These are phyloP conservation scores for Hippocampus mohnikei DNA, from an alignment of 2,113 vertebrate genomes.

Conservation along the genomic window DNA sequence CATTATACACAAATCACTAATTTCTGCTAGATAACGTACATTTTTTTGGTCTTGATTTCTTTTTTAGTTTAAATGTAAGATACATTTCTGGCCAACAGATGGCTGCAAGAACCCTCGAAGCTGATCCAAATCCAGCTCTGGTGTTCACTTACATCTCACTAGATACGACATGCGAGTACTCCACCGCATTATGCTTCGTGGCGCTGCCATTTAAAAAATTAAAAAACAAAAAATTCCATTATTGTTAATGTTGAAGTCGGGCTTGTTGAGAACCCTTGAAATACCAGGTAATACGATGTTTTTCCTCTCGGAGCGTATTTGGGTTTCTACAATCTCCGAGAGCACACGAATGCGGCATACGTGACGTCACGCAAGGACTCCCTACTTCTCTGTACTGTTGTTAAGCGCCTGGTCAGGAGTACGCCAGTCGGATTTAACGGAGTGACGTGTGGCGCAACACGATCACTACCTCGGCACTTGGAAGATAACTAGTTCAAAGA, in stretches of 20 bases:
- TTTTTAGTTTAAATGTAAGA: neutral
- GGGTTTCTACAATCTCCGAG: neutral
- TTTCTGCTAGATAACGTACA: neutral
- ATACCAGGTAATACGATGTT: neutral
- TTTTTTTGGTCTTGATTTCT: neutral
- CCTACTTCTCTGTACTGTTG: slow-evolving; percentile 22
- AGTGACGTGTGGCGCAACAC: slow-evolving; percentile 9
- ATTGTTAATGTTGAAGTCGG: no score
- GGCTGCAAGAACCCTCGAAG: slow-evolving; percentile 19
- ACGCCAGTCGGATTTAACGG: slow-evolving; percentile 17
- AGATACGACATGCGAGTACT: accelerated
- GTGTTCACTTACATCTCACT: slow-evolving; percentile 16
- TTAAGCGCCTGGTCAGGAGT: slow-evolving; percentile 36
- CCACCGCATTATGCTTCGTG: accelerated
- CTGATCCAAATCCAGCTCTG: slow-evolving; percentile 10
- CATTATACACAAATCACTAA: neutral
- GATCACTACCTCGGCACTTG: neutral
- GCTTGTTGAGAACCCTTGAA: neutral
- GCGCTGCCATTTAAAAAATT: neutral
- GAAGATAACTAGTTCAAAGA: neutral
- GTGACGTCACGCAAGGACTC: slow-evolving; percentile 44
- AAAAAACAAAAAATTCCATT: neutral
- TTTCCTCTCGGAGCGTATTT: neutral
- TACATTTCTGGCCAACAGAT: slow-evolving; percentile 37
- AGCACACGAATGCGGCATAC: slow-evolving; percentile 4